Evolutionary conservation across 2,888 invertebrate genomes (phyloP).

Genomic region (Microplitis manilae): DNA sequence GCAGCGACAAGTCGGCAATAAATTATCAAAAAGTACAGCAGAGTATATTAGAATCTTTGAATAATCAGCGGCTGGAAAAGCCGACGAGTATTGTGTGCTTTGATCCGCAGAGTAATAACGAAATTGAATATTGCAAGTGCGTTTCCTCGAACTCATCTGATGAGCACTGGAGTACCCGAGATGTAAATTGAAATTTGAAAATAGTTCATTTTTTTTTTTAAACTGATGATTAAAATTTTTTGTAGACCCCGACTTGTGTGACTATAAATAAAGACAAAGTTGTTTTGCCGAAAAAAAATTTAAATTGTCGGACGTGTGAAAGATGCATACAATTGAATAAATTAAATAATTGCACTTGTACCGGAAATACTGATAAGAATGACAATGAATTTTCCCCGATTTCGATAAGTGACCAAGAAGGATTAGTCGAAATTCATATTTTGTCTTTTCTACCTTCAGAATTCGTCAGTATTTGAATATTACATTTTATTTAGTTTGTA

Average conservation of each 20-base stretch:
- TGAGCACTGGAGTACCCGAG: neutral
- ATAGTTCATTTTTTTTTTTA: neutral
- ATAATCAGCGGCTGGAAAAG: neutral
- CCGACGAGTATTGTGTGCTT: neutral
- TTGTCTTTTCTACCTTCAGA: slow-evolving; percentile 57
- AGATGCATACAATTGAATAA: neutral
- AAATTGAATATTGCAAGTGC: neutral
- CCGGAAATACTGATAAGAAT: neutral
- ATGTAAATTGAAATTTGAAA: neutral
- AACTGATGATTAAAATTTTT: neutral
- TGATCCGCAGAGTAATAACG: neutral
- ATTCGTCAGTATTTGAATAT: slow-evolving; percentile 52
- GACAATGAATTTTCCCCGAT: slow-evolving; percentile 49
- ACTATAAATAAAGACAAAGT: neutral
- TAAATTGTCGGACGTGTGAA: neutral
- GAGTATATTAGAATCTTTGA: neutral
- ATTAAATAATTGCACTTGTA: neutral
- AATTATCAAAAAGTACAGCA: neutral
- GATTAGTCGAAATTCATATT: slow-evolving; percentile 61
- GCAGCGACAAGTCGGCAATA: neutral
- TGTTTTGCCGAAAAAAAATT: neutral
- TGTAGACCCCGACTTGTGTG: neutral
- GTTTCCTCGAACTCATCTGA: neutral
- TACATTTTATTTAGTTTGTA: slow-evolving; percentile 1
- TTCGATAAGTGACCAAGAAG: slow-evolving; percentile 56